Conservation (phyloP, 2,113 vertebrate genomes). For the Nipponia nippon region DNA sequence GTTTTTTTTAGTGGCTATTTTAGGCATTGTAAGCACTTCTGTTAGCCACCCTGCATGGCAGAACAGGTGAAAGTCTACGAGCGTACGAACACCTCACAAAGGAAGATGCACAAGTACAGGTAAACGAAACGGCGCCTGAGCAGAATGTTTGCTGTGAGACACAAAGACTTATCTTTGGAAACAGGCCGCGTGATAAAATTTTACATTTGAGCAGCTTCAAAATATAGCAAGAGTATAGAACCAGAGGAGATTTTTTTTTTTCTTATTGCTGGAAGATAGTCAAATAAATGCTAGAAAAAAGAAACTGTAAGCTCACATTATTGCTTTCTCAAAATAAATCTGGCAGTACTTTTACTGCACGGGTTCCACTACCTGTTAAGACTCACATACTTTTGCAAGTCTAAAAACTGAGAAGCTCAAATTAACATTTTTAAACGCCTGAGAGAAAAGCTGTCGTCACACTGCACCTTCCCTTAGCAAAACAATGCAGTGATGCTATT, state of each 20-base stretch:
- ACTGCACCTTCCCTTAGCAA: background rate
- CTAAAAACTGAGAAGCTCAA: background rate
- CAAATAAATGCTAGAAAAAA: background rate
- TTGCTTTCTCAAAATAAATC: background rate
- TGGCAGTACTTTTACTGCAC: background rate
- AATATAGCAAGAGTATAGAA: background rate
- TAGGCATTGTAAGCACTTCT: background rate
- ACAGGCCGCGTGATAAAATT: background rate
- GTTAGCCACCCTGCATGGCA: constrained; percentile 59
- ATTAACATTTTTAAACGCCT: background rate
- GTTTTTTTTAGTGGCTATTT: background rate
- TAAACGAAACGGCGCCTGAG: background rate
- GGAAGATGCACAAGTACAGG: constrained; percentile 78
- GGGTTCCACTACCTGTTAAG: background rate
- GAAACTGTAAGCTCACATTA: background rate
- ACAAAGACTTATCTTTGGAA: background rate
- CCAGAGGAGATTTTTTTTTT: background rate
- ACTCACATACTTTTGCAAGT: background rate
- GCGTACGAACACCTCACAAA: constrained; percentile 77
- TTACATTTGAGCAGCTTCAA: background rate
- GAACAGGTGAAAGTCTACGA: constrained; percentile 75
- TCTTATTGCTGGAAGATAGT: background rate
- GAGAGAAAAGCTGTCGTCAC: background rate
- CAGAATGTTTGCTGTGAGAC: background rate
- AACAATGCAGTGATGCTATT: no score